Percentiles rank a stretch among this genome's conserved stretches.
These are phyloP conservation scores for Chromis chromis DNA, from an alignment of 2,797 vertebrate genomes.

Conservation along the genomic window DNA sequence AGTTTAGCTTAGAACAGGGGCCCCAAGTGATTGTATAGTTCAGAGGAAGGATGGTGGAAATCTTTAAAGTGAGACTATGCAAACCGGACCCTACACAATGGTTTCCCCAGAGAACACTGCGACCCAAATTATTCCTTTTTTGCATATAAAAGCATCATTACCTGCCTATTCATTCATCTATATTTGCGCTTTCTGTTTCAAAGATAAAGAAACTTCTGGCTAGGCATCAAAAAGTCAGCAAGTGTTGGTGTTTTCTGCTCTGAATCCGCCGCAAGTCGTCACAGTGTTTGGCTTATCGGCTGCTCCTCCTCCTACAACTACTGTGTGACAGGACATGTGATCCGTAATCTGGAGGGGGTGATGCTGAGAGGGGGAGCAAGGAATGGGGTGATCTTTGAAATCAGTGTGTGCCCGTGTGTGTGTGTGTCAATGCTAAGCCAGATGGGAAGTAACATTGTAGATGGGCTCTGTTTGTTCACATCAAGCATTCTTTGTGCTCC, in stretches of 20 bases:
- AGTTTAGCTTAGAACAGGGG: conserved; percentile 30
- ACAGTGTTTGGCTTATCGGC: conserved; percentile 23
- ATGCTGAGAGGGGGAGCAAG: conserved; percentile 39
- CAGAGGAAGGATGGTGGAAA: conserved; percentile 75
- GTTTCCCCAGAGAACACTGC: conserved; percentile 31
- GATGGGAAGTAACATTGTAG: conserved; percentile 23
- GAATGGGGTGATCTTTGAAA: conserved; percentile 44
- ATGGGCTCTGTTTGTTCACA: conserved; percentile 33
- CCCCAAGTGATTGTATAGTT: conserved; percentile 51
- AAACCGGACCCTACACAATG: conserved; percentile 63
- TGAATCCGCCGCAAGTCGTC: conserved; percentile 2
- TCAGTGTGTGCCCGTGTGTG: conserved; percentile 5
- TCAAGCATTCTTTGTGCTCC: conserved; percentile 24
- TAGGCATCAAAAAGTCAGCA: conserved; percentile 19
- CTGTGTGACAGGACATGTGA: conserved; percentile 71
- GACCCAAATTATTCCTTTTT: background rate
- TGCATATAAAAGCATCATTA: conserved; percentile 12
- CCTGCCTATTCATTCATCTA: background rate
- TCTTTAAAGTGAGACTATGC: conserved; percentile 71
- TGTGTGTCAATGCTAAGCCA: conserved; percentile 1
- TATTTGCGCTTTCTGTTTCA: conserved; percentile 14
- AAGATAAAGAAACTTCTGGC: conserved; percentile 12
- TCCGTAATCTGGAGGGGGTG: conserved; percentile 68
- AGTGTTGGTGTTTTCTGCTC: conserved; percentile 6
- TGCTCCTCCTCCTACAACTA: conserved; percentile 31